Evolutionary conservation across 2,113 vertebrate species (phyloP).

Genomic region (Tinamus guttatus): DNA sequence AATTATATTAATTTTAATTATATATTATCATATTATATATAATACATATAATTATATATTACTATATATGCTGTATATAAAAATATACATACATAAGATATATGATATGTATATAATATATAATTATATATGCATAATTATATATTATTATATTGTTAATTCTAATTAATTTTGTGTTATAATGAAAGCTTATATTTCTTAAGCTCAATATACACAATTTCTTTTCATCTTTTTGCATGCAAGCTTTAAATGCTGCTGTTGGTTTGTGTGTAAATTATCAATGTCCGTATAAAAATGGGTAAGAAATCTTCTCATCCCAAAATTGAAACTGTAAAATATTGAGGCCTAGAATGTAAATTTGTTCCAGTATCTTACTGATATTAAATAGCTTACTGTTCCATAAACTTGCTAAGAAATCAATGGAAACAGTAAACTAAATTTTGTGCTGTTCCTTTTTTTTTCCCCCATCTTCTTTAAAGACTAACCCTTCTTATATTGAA

Average conservation of each 20-base stretch:
- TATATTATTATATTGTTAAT: no score
- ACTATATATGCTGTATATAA: no score
- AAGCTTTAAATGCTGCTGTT: not conserved
- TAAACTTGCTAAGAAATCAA: not conserved
- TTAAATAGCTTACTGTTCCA: not conserved
- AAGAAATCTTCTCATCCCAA: not conserved
- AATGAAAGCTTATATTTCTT: no score
- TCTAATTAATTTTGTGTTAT: no score
- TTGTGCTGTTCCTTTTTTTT: not conserved
- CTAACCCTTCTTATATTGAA: not conserved
- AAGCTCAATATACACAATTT: not conserved
- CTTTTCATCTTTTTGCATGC: not conserved
- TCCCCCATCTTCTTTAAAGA: not conserved
- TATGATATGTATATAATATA: no score
- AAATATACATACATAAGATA: no score
- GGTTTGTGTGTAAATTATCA: not conserved
- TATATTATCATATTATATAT: no score
- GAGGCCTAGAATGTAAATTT: not conserved
- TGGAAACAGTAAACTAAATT: not conserved
- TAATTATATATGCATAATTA: no score
- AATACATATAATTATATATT: no score
- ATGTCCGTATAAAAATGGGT: not conserved
- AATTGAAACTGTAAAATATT: not conserved
- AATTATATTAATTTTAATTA: no score
- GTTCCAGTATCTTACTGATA: not conserved